Percentiles rank a stretch among this genome's conserved stretches.
Evolutionary conservation across 2,797 vertebrate species (phyloP).

Genomic region (Darevskia nairensis): DNA sequence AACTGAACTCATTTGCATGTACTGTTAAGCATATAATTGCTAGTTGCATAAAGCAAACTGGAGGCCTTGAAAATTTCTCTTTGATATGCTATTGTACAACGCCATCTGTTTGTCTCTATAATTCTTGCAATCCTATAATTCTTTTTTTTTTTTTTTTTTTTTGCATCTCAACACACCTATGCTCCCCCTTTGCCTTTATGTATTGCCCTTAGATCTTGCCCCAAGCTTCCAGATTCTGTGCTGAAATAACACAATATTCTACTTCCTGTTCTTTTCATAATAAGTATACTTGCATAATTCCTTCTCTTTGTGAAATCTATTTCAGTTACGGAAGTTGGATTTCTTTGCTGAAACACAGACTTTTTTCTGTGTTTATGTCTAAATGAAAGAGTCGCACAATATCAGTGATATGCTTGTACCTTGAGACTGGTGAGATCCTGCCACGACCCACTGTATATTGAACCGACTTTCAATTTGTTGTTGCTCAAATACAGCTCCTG

Average conservation of each 20-base stretch:
- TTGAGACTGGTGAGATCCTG: constrained; percentile 88
- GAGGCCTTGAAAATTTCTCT: not conserved
- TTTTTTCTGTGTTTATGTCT: not conserved
- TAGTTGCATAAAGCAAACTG: not conserved
- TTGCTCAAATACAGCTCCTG: constrained; percentile 88
- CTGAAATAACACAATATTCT: not conserved
- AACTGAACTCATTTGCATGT: not conserved
- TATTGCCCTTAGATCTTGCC: not conserved
- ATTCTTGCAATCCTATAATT: not conserved
- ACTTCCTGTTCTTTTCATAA: not conserved
- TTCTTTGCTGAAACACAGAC: not conserved
- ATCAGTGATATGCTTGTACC: constrained; percentile 75
- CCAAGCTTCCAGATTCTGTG: not conserved
- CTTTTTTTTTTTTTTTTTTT: not conserved
- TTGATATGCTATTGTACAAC: not conserved
- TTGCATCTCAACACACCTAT: not conserved
- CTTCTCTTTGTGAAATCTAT: not conserved
- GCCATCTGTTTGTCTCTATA: not conserved
- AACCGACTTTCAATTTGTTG: constrained; percentile 90
- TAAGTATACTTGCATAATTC: not conserved
- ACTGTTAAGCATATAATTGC: not conserved
- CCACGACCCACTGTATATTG: constrained; percentile 91
- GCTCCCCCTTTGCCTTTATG: not conserved
- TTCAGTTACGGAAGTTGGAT: not conserved
- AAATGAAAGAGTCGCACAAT: not conserved